Evolutionary conservation across 1,140 invertebrate species (phyloP).

Genomic region (Acarapis woodi): DNA sequence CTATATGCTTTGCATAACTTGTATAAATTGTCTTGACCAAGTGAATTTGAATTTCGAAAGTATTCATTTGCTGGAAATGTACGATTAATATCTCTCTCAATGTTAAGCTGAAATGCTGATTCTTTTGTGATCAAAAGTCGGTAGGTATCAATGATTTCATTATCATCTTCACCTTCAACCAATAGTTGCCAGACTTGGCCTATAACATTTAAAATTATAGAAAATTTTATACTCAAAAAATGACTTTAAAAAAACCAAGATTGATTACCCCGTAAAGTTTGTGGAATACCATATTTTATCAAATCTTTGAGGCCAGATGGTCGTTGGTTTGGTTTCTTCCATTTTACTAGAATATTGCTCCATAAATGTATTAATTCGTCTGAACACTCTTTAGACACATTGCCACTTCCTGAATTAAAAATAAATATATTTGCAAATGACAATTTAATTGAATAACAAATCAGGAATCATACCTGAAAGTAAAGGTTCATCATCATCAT

Average conservation of each 20-base stretch:
- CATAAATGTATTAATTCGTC: slow-evolving; percentile 69
- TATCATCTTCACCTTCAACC: slow-evolving; percentile 47
- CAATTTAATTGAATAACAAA: no score
- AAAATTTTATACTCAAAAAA: no score
- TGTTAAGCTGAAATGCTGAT: slow-evolving; percentile 61
- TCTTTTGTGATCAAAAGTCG: slow-evolving; percentile 69
- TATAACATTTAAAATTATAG: no score
- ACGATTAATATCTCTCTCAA: slow-evolving; percentile 77
- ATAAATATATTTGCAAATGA: no score
- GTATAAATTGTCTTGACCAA: slow-evolving; percentile 73
- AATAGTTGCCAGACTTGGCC: slow-evolving; percentile 90
- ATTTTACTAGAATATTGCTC: slow-evolving; percentile 59
- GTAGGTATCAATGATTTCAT: slow-evolving; percentile 66
- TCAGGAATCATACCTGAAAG: no score
- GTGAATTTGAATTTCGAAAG: slow-evolving; percentile 54
- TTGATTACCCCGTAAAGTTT: slow-evolving; percentile 78
- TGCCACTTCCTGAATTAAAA: slow-evolving; percentile 61
- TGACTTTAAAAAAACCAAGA: no score
- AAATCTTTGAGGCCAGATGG: slow-evolving; percentile 42
- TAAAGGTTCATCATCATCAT: no score
- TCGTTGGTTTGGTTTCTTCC: slow-evolving; percentile 28
- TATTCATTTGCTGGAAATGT: slow-evolving; percentile 96
- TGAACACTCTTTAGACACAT: slow-evolving; percentile 81
- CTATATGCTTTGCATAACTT: slow-evolving; percentile 90
- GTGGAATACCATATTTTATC: slow-evolving; percentile 68